A percentile compares a stretch with the other conserved stretches of the same genome.
phyloP scores from a whole-genome alignment of 2,888 invertebrate species.

The Dynastes tityus region DNA sequence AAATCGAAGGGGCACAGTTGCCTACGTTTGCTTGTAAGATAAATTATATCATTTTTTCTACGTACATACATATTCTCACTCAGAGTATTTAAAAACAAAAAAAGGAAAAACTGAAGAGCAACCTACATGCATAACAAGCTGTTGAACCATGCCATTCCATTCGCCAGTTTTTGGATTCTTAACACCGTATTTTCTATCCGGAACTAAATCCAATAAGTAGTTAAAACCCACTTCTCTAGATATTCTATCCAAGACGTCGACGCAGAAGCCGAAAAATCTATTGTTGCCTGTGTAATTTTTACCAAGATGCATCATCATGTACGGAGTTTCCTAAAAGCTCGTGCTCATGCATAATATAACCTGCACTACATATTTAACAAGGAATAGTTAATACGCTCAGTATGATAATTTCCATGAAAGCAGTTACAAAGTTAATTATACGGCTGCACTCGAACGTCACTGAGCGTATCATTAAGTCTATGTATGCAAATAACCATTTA shows the following conservation, averaged over 20 bases:
- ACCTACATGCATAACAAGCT: conserved; percentile 81
- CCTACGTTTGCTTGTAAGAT: too few species aligned
- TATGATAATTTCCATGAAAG: not conserved
- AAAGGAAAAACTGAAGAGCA: conserved; percentile 25
- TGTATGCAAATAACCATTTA: conserved; percentile 6
- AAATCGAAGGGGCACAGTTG: too few species aligned
- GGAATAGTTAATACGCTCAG: conserved; percentile 45
- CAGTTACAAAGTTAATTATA: not conserved
- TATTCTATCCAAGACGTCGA: conserved; percentile 81
- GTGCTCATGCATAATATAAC: conserved; percentile 52
- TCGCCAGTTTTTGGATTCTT: conserved; percentile 75
- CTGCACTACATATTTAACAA: not conserved
- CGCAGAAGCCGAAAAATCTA: conserved; percentile 86
- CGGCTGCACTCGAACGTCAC: not conserved
- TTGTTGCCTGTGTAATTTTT: conserved; percentile 83
- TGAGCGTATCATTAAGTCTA: not conserved
- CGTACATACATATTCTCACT: too few species aligned
- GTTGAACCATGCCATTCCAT: conserved; percentile 81
- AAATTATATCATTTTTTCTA: too few species aligned
- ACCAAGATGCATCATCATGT: conserved; percentile 82
- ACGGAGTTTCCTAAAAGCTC: conserved; percentile 77
- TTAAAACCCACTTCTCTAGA: conserved; percentile 81
- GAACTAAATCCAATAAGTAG: conserved; percentile 80
- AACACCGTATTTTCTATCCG: conserved; percentile 80
- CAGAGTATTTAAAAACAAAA: too few species aligned